Evolutionary conservation across 2,797 vertebrate genomes (phyloP).

Genomic region (Lagorchestes hirsutus): DNA sequence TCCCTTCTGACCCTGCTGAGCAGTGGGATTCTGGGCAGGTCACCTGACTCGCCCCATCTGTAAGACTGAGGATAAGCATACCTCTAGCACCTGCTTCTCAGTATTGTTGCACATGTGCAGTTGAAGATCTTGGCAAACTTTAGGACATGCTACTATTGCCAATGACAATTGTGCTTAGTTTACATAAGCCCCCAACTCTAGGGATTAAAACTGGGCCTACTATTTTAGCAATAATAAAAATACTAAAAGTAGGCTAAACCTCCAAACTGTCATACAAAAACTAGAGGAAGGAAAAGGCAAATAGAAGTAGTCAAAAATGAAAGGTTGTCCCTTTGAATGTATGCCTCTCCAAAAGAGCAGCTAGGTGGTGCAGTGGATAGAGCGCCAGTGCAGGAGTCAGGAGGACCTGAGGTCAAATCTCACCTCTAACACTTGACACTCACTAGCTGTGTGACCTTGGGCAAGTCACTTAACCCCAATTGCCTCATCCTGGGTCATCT

Average conservation of each 20-base stretch:
- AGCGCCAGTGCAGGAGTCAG: too few species aligned
- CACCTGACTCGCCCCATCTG: background rate
- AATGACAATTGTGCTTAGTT: background rate
- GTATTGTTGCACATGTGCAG: background rate
- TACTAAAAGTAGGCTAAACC: background rate
- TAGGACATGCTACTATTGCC: too few species aligned
- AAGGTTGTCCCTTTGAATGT: slow-evolving; percentile 46
- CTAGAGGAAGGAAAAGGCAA: slow-evolving; percentile 23
- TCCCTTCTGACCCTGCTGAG: background rate
- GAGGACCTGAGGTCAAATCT: too few species aligned
- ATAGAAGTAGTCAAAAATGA: slow-evolving; percentile 30
- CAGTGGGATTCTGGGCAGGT: background rate
- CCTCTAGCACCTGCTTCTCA: background rate
- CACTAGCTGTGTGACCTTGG: too few species aligned
- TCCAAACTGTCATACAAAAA: background rate
- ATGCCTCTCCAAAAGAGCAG: background rate
- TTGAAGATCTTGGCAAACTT: too few species aligned
- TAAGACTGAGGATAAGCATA: background rate
- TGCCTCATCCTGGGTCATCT: too few species aligned
- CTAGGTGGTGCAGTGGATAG: too few species aligned
- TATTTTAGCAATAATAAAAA: slow-evolving; percentile 28
- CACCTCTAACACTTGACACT: too few species aligned
- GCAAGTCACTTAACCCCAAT: too few species aligned
- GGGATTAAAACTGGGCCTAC: slow-evolving; percentile 14
- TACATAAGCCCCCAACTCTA: slow-evolving; percentile 7